These are phyloP conservation scores for Phortica okadai DNA, from an alignment of 2,888 invertebrate species.

Conservation along the genomic window DNA sequence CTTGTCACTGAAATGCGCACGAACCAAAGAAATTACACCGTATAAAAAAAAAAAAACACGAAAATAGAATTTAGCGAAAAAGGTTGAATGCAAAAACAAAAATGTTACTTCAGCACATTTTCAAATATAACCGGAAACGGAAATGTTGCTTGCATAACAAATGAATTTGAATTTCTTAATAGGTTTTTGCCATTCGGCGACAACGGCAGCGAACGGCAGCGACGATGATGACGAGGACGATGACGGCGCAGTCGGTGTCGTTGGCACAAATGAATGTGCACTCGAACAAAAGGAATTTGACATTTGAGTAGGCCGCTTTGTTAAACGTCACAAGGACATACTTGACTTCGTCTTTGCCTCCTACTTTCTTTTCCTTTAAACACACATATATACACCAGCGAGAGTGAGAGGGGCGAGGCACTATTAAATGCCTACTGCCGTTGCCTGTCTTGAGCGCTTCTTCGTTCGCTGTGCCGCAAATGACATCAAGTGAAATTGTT, in stretches of 20 bases:
- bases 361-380: not conserved
- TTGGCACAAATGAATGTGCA: slow-evolving; percentile 11
- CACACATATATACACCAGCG: too few relatives aligned
- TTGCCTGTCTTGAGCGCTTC: not conserved
- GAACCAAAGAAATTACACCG: not conserved
- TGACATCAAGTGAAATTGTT: slow-evolving; percentile 37
- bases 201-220: slow-evolving; percentile 42
- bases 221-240: slow-evolving; percentile 34
- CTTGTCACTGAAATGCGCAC: slow-evolving; percentile 41
- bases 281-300: slow-evolving; percentile 49
- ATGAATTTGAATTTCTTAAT: slow-evolving; percentile 59
- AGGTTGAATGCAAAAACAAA: not conserved
- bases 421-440: not conserved
- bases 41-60: not conserved
- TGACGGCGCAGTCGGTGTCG: slow-evolving; percentile 8
- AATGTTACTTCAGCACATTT: slow-evolving; percentile 30
- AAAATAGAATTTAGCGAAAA: not conserved
- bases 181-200: slow-evolving; percentile 43
- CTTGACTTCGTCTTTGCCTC: slow-evolving; percentile 33
- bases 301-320: slow-evolving; percentile 54
- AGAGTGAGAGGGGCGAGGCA: too few relatives aligned
- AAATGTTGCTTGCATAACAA: slow-evolving; percentile 74
- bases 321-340: slow-evolving; percentile 50
- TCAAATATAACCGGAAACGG: slow-evolving; percentile 67
- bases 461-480: slow-evolving; percentile 1